Evolutionary conservation across 2,113 vertebrate species (phyloP).

Genomic region (Colistium nudipinnis): DNA sequence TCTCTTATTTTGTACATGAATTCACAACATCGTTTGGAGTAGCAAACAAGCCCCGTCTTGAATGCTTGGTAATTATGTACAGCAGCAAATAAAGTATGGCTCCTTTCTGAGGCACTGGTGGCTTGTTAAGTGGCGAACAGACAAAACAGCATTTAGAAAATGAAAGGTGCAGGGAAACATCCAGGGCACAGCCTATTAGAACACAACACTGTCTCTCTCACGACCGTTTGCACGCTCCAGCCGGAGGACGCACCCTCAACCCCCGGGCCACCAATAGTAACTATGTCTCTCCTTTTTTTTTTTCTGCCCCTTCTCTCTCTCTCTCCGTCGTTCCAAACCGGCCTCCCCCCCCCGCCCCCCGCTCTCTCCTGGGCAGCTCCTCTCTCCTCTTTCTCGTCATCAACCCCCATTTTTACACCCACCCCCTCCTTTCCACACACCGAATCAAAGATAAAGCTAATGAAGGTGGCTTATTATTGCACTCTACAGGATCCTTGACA

Average conservation of each 20-base stretch:
- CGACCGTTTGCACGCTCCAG: slow-evolving; percentile 62
- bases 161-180: slow-evolving; percentile 78
- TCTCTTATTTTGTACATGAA: slow-evolving; percentile 72
- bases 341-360: slow-evolving; percentile 50
- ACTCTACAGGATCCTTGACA: slow-evolving; percentile 25
- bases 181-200: slow-evolving; percentile 76
- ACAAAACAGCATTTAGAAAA: slow-evolving; percentile 81
- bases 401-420: slow-evolving; percentile 20
- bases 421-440: slow-evolving; percentile 28
- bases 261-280: slow-evolving; percentile 66
- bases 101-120: slow-evolving; percentile 75
- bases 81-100: slow-evolving; percentile 75
- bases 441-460: slow-evolving; percentile 70
- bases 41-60: slow-evolving; percentile 74
- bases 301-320: slow-evolving; percentile 39
- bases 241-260: slow-evolving; percentile 74
- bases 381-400: slow-evolving; percentile 54
- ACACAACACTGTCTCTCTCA: slow-evolving; percentile 66
- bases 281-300: slow-evolving; percentile 57
- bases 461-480: slow-evolving; percentile 66
- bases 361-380: slow-evolving; percentile 44
- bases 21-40: slow-evolving; percentile 73
- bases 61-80: slow-evolving; percentile 79
- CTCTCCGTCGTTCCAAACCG: slow-evolving; percentile 47
- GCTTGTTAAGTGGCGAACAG: slow-evolving; percentile 80